Base-by-base conservation (phyloP, 2,113 vertebrate species). In the Laticauda laticaudata region DNA sequence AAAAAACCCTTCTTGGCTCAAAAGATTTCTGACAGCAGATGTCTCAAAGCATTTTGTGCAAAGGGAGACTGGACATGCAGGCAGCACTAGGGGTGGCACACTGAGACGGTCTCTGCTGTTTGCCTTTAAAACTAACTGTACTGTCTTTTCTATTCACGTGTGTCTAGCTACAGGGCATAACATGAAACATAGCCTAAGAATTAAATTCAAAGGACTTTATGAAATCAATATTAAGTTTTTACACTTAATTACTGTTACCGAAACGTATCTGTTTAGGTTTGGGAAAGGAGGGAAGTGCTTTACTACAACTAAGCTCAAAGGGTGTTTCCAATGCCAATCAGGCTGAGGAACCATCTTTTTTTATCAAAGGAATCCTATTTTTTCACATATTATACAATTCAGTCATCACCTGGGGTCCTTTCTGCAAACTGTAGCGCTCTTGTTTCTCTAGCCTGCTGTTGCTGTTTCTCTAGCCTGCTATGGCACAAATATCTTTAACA, bases 121-220 rank as follows among this genome's bases (percentile, higher is more conserved):
- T 99, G 98, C 99, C 99, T 99, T 99, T 99, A 99, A 99, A 98
- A 99, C 98, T 98, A 98, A 98, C 97, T 98, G 98, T 98, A 98
- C 98, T 98, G 97, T 99, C 98, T 99, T 98, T 98, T 98, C 97
- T 98, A 98, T 98, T 98, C 98, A 99, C 98, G 96, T 98, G 98
- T 98, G 98, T 99, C 98, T 99, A 98, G 98, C 98, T 97, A 98
- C 98, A 98, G 98, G 98, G 98, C 98, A 97, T 98, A 98, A 99
- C 97, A 98, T 98, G 98, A 98, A 97, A 98, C 98, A 98, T 98
- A 99, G 98, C 98, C 98, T 98, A 98, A 98, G 98, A 98, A 97
- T 97, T 97, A 98, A 97, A 98, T 97, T 98, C 96, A 97, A 97
- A 97, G 97, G 97, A 98, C 98, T 98, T 98, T 97, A 95, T 97